A percentile compares a stretch with the other conserved stretches of the same genome.
Evolutionary conservation across 2,888 invertebrate genomes (phyloP).

Genomic region (Drosophila falleni): DNA sequence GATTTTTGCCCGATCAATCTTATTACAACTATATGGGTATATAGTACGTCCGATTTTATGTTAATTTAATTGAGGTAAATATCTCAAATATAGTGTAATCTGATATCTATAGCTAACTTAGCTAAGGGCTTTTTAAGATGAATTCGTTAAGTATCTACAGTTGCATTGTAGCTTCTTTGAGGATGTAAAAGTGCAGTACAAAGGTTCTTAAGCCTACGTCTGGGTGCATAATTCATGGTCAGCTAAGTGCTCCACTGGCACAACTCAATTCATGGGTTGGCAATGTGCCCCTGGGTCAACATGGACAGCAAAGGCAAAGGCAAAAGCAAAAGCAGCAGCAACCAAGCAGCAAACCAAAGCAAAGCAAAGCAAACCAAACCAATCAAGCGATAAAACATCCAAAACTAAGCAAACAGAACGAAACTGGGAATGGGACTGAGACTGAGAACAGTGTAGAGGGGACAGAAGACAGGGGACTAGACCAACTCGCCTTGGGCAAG

Average conservation of each 20-base stretch:
- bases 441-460: not conserved
- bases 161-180: not conserved
- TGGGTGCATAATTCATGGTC: slow-evolving; percentile 39
- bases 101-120: not conserved
- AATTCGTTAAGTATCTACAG: not conserved
- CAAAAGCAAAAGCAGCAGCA: slow-evolving; percentile 25
- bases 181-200: not conserved
- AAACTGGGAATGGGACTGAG: slow-evolving; percentile 13
- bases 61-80: not conserved
- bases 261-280: slow-evolving; percentile 60
- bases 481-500: slow-evolving; percentile 38
- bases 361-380: slow-evolving; percentile 57
- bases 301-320: slow-evolving; percentile 14
- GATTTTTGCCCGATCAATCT: too few species aligned
- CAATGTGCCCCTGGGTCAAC: slow-evolving; percentile 63
- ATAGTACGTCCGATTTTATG: too few species aligned
- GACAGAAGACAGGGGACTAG: slow-evolving; percentile 19
- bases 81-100: not conserved
- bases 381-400: slow-evolving; percentile 77
- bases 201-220: not conserved
- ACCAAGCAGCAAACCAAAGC: slow-evolving; percentile 51
- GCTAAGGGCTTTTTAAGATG: not conserved
- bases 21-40: too few species aligned
- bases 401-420: slow-evolving; percentile 72
- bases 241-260: slow-evolving; percentile 56